phyloP scores from a whole-genome alignment of 2,888 invertebrate species.

The Ochropleura plecta region DNA sequence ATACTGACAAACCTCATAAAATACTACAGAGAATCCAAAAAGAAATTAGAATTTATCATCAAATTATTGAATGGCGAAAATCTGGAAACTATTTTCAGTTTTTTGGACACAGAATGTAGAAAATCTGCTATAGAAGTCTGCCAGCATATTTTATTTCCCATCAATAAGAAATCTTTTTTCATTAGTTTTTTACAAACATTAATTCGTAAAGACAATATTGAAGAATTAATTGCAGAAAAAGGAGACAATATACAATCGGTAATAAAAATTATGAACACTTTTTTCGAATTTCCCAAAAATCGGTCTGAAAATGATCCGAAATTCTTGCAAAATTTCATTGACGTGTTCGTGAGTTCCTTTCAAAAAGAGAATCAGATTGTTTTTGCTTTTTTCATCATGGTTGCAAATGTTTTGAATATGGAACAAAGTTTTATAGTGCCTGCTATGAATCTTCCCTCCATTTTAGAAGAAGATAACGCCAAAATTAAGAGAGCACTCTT shows the following conservation, averaged over 20 bases:
- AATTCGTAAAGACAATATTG: conserved; percentile 82
- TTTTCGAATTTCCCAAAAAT: conserved; percentile 81
- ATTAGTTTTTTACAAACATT: conserved; percentile 82
- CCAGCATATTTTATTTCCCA: conserved; percentile 81
- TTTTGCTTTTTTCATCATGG: conserved; percentile 85
- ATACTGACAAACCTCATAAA: conserved; percentile 77
- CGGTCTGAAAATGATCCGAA: conserved; percentile 73
- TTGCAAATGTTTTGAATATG: conserved; percentile 78
- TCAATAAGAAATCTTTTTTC: conserved; percentile 80
- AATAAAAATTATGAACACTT: conserved; percentile 83
- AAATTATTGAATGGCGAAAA: conserved; percentile 81
- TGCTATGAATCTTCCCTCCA: conserved; percentile 76
- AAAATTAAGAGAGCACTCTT: conserved; percentile 83
- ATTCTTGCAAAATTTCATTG: conserved; percentile 82
- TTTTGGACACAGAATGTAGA: conserved; percentile 76
- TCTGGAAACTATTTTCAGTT: conserved; percentile 82
- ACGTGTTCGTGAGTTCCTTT: conserved; percentile 82
- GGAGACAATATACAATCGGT: conserved; percentile 87
- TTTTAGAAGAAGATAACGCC: conserved; percentile 77
- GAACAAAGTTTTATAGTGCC: conserved; percentile 82
- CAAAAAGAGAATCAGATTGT: conserved; percentile 82
- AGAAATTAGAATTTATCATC: conserved; percentile 82
- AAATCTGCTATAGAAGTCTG: conserved; percentile 77
- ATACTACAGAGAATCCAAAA: conserved; percentile 83
- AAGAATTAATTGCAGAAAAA: conserved; percentile 82